phyloP scores from a whole-genome alignment of 2,113 vertebrate genomes.

The sheep (Ovis aries) region DNA sequence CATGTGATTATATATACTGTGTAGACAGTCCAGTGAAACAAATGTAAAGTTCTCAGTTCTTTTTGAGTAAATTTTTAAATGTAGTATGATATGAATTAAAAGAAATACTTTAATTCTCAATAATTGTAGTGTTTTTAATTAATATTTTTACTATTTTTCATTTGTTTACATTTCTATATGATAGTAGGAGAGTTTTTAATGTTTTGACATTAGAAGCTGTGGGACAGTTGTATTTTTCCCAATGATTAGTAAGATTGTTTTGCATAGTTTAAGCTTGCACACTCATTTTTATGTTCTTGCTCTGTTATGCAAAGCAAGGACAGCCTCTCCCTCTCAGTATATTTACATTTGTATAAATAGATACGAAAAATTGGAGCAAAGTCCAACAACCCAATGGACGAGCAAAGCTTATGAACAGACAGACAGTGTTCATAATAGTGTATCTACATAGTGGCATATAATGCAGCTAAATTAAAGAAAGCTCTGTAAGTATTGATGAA shows the following conservation, averaged over 20 bases:
- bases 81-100: background rate
- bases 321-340: background rate
- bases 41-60: background rate
- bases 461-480: background rate
- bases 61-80: background rate
- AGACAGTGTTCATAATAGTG: background rate
- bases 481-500: background rate
- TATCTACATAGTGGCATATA: background rate
- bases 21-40: background rate
- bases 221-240: background rate
- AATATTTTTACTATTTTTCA: background rate
- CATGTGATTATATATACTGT: background rate
- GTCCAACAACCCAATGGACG: background rate
- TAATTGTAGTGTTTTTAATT: constrained; percentile 12
- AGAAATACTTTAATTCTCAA: background rate
- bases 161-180: background rate
- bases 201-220: background rate
- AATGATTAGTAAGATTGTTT: background rate
- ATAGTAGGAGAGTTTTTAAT: background rate
- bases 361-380: background rate
- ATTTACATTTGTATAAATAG: background rate
- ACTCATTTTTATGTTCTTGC: background rate
- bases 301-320: background rate
- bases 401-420: background rate
- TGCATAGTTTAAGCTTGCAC: background rate